Evolutionary conservation across 2,113 vertebrate genomes (phyloP).

Genomic region (Protobothrops mucrosquamatus): DNA sequence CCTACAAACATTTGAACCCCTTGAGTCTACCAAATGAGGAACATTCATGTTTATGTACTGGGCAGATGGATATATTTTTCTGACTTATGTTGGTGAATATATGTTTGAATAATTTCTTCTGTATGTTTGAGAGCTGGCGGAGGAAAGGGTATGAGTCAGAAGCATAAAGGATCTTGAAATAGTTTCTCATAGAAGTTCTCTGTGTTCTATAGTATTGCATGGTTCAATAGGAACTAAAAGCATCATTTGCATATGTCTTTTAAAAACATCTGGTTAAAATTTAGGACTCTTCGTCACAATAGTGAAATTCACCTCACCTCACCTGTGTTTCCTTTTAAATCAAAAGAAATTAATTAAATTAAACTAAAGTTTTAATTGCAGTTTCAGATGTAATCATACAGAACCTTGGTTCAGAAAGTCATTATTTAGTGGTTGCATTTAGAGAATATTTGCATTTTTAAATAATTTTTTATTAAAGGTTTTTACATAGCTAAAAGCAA

Average conservation of each 20-base stretch:
- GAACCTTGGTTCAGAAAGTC: too few relatives aligned
- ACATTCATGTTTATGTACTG: background rate
- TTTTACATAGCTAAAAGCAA: background rate
- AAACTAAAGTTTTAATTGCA: too few relatives aligned
- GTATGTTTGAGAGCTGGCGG: background rate
- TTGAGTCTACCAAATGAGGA: background rate
- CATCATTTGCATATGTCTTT: background rate
- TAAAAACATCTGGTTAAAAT: background rate
- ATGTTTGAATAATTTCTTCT: background rate
- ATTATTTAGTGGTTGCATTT: too few relatives aligned
- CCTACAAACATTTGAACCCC: background rate
- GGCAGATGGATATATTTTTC: background rate
- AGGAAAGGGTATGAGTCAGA: background rate
- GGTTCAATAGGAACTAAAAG: conserved; percentile 5
- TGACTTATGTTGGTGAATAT: background rate
- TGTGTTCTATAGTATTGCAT: background rate
- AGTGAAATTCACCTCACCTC: background rate
- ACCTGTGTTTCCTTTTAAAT: background rate
- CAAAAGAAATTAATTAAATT: too few relatives aligned
- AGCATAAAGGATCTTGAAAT: background rate
- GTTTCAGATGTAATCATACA: too few relatives aligned
- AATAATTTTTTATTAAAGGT: background rate
- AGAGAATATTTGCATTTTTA: background rate
- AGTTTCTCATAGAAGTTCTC: background rate
- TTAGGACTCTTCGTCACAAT: background rate